Conservation (phyloP, 2,888 invertebrate species). For the Miltochrista miniata region DNA sequence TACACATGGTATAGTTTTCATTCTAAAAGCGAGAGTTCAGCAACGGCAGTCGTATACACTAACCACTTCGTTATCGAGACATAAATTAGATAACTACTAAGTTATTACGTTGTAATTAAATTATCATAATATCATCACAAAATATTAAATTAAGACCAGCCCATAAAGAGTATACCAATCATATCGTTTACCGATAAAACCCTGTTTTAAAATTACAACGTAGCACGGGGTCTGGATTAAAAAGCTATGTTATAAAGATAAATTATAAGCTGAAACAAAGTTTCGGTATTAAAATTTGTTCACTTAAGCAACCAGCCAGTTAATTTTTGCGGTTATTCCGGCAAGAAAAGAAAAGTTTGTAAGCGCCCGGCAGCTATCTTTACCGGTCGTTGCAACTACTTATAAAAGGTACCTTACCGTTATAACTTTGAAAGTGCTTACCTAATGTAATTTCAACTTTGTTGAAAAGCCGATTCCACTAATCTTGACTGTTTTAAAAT, state of each 20-base stretch:
- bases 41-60: too few species aligned
- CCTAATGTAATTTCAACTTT: constrained; percentile 26
- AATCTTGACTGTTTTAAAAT: too few species aligned
- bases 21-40: too few species aligned
- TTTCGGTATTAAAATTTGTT: constrained; percentile 55
- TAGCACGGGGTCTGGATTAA: constrained; percentile 36
- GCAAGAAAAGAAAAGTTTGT: constrained; percentile 49
- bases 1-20: too few species aligned
- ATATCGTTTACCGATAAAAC: constrained; percentile 22
- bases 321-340: constrained; percentile 56
- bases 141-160: too few species aligned
- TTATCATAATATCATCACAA: too few species aligned
- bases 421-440: constrained; percentile 37
- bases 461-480: background rate
- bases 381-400: constrained; percentile 41
- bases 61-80: too few species aligned
- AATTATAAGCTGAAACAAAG: constrained; percentile 57
- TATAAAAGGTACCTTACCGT: constrained; percentile 40
- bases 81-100: too few species aligned
- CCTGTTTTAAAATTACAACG: constrained; percentile 25
- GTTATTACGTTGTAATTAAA: too few species aligned
- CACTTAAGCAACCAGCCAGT: constrained; percentile 49
- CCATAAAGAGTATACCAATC: background rate
- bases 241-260: constrained; percentile 36
- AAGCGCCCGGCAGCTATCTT: constrained; percentile 32